These are phyloP conservation scores for Sebastes iracundus DNA, from an alignment of 2,797 vertebrate genomes.

Conservation along the genomic window DNA sequence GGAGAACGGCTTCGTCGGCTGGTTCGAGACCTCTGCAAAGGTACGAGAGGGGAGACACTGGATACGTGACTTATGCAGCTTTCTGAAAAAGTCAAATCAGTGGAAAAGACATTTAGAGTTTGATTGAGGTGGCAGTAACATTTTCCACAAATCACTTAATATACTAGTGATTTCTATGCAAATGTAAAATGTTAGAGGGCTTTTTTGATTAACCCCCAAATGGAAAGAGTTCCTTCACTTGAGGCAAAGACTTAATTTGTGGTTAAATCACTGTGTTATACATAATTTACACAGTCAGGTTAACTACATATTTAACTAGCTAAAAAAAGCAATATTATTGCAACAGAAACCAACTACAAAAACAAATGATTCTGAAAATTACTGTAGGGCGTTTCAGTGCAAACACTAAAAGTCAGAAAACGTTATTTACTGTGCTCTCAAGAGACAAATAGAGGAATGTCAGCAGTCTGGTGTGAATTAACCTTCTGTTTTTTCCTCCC, in stretches of 20 bases:
- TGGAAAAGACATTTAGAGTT: background rate
- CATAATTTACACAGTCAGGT: background rate
- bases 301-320: background rate
- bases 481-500: background rate
- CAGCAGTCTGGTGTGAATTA: slow-evolving; percentile 49
- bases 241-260: background rate
- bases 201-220: background rate
- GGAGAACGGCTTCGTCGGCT: slow-evolving; percentile 83
- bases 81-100: background rate
- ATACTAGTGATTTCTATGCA: background rate
- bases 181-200: background rate
- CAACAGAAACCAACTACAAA: background rate
- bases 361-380: slow-evolving; percentile 1
- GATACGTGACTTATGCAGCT: background rate
- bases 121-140: background rate
- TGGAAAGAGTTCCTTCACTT: background rate
- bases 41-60: slow-evolving; percentile 41
- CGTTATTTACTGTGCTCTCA: background rate
- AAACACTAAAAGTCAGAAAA: background rate
- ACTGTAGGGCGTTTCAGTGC: background rate
- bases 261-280: background rate
- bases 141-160: background rate
- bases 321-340: background rate
- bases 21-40: slow-evolving; percentile 87
- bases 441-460: slow-evolving; percentile 35